phyloP scores from a whole-genome alignment of 2,797 vertebrate genomes.

The Carapus acus region DNA sequence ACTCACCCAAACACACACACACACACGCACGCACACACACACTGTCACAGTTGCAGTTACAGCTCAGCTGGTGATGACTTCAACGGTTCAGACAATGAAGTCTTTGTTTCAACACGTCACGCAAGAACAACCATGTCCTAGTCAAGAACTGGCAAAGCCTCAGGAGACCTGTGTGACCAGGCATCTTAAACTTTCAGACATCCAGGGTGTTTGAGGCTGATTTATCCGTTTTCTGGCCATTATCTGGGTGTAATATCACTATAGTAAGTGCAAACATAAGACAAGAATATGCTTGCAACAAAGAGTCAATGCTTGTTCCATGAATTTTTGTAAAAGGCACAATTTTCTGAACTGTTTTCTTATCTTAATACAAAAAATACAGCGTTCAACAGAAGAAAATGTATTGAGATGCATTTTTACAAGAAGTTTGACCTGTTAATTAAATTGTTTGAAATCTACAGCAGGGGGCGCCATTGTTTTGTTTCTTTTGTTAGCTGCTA shows the following conservation, averaged over 20 bases:
- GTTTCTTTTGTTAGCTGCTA: not conserved
- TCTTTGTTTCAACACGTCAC: constrained; percentile 56
- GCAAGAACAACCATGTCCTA: constrained; percentile 47
- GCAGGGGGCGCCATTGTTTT: constrained; percentile 32
- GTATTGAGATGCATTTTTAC: not conserved
- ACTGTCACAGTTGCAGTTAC: constrained; percentile 49
- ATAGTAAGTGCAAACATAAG: constrained; percentile 3
- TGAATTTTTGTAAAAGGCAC: not conserved
- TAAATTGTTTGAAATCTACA: constrained; percentile 12
- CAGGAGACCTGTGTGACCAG: constrained; percentile 47
- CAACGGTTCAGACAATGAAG: constrained; percentile 47
- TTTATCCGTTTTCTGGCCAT: constrained; percentile 10
- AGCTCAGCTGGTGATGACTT: constrained; percentile 62
- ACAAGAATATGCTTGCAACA: constrained; percentile 5
- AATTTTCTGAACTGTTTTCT: constrained; percentile 6
- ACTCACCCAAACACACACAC: constrained; percentile 13
- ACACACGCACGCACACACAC: constrained; percentile 8
- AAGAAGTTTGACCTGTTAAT: not conserved
- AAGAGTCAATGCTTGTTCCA: constrained; percentile 4
- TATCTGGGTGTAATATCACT: constrained; percentile 9
- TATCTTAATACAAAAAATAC: constrained; percentile 29
- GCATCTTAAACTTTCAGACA: constrained; percentile 35
- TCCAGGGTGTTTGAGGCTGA: constrained; percentile 38
- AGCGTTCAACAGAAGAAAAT: constrained; percentile 51
- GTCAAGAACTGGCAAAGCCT: constrained; percentile 48